A percentile compares a stretch with the other conserved stretches of the same genome.
These are phyloP conservation scores for Bovichtus variegatus DNA, from an alignment of 2,797 vertebrate species.

Conservation along the genomic window DNA sequence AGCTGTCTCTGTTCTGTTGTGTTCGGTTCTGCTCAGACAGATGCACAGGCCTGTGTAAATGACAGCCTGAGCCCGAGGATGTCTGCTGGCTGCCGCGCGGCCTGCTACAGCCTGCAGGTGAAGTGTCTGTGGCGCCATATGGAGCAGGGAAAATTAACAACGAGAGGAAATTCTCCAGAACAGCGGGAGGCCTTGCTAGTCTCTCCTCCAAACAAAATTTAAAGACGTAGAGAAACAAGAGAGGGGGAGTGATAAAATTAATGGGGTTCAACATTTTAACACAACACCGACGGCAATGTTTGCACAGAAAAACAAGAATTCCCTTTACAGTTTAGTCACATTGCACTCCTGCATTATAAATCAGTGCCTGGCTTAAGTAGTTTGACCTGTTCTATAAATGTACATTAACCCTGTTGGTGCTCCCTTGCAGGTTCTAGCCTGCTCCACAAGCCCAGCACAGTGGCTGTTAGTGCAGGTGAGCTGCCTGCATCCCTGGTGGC, in stretches of 20 bases:
- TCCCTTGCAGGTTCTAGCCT: slow-evolving; percentile 61
- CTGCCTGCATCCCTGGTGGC: slow-evolving; percentile 83
- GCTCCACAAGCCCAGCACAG: slow-evolving; percentile 64
- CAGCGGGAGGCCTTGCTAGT: slow-evolving; percentile 92
- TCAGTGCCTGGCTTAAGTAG: slow-evolving; percentile 89
- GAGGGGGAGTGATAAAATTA: slow-evolving; percentile 98
- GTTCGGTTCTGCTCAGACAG: slow-evolving; percentile 88
- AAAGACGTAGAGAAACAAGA: slow-evolving; percentile 94
- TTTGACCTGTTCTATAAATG: slow-evolving; percentile 89
- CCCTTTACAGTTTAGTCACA: slow-evolving; percentile 92
- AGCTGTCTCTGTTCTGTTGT: slow-evolving; percentile 62
- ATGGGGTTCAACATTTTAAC: slow-evolving; percentile 99
- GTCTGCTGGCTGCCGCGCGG: slow-evolving; percentile 95
- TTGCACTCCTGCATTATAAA: slow-evolving; percentile 91
- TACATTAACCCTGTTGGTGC: slow-evolving; percentile 84
- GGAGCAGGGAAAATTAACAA: slow-evolving; percentile 99
- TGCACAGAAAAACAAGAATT: slow-evolving; percentile 91
- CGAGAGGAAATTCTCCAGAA: slow-evolving; percentile 98
- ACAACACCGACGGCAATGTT: slow-evolving; percentile 99
- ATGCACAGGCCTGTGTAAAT: slow-evolving; percentile 96
- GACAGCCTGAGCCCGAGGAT: slow-evolving; percentile 98
- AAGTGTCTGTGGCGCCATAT: slow-evolving; percentile 99
- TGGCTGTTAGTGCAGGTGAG: slow-evolving; percentile 86
- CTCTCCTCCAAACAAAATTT: slow-evolving; percentile 93
- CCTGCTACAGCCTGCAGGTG: slow-evolving; percentile 99